Evolutionary conservation across 1,140 invertebrate species (phyloP), one percentile per base, ranked within the genome.

Genomic region (Zaprionus tsacasi): DNA sequence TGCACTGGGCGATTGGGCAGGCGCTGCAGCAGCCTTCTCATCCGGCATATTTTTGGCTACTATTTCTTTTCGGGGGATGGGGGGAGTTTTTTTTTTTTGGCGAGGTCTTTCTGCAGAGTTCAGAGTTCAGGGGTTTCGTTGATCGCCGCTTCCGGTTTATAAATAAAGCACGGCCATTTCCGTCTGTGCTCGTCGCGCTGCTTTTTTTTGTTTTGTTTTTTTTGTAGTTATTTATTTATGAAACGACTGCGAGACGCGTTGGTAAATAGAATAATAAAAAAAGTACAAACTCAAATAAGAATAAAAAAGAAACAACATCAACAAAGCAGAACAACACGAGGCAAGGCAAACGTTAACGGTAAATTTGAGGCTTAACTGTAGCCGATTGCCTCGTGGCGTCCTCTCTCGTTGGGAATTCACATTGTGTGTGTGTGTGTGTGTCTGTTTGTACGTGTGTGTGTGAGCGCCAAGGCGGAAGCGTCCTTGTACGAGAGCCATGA

Each of bases 351-450:
- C 48, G 81, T 85, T 85, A 85, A 86, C 82, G 75, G 55, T 82
- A 87, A 87, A 87, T 87, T 87, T 82, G 65, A 87, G 82, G 66
- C 76, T 86, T 87, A 82, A 65, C 72, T 67, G 45, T 40, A 73
- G 80, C 61, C 70, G 55, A 63, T 69, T 66, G 70, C 70, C 76
- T 75, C 59, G 36, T 77, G 77, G 72, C 65, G 38, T 57, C 43
- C 57, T 43, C 57, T 55, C 35, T 48, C 40, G 40, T 1, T 45
- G 40, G n/a, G n/a, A 45, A 45, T 63, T 35, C 27, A n/a, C n/a
- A n/a, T n/a, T n/a, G n/a, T 54, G 57, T 55, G 36, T 30, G 21
- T 57, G 17, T 38, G 0, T 48, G 8, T 21, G 17, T 30, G 12
- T 8, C 17, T 50, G 52, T 35, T 27, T 50, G 52, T 52, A 33